These are phyloP conservation scores for Sussaba pulchella DNA, from an alignment of 2,888 invertebrate species.

Conservation along the genomic window DNA sequence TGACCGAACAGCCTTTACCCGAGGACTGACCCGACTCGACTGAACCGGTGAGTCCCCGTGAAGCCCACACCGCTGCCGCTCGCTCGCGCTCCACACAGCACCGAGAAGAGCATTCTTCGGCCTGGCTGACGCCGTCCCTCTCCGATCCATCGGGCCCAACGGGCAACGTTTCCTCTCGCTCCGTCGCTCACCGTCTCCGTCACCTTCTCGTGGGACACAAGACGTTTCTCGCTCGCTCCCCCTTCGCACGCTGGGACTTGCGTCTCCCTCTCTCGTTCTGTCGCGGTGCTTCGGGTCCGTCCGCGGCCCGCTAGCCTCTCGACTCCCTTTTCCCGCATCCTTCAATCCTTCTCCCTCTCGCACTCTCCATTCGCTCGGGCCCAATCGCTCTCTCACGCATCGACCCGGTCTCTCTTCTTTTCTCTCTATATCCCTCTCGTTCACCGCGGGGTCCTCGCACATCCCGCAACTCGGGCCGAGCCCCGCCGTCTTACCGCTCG, in stretches of 20 bases:
- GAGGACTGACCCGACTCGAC: slow-evolving; percentile 83
- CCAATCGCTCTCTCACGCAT: slow-evolving; percentile 58
- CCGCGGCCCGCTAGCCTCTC: slow-evolving; percentile 31
- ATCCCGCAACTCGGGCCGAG: slow-evolving; percentile 40
- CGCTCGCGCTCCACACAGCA: slow-evolving; percentile 49
- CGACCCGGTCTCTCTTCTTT: slow-evolving; percentile 41
- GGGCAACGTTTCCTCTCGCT: slow-evolving; percentile 72
- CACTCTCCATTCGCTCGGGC: slow-evolving; percentile 49
- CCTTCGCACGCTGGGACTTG: slow-evolving; percentile 50
- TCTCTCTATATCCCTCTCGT: slow-evolving; percentile 56
- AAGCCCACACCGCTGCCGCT: slow-evolving; percentile 65
- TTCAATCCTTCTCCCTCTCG: slow-evolving; percentile 55
- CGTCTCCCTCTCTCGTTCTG: slow-evolving; percentile 27
- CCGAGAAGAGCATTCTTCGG: slow-evolving; percentile 73
- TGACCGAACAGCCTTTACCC: slow-evolving; percentile 74
- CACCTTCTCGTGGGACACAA: slow-evolving; percentile 53
- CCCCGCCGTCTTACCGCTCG: slow-evolving; percentile 75
- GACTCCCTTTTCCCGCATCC: slow-evolving; percentile 41
- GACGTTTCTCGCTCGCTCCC: slow-evolving; percentile 61
- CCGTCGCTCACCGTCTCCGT: slow-evolving; percentile 58
- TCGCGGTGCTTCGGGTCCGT: slow-evolving; percentile 19
- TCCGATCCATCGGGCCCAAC: slow-evolving; percentile 81
- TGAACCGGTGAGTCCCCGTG: slow-evolving; percentile 72
- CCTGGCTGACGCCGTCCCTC: slow-evolving; percentile 78
- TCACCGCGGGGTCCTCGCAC: slow-evolving; percentile 46